A percentile compares a stretch with the other conserved stretches of the same genome.
These are phyloP conservation scores for Drosophila watanabei DNA, from an alignment of 1,140 invertebrate genomes.

Conservation along the genomic window DNA sequence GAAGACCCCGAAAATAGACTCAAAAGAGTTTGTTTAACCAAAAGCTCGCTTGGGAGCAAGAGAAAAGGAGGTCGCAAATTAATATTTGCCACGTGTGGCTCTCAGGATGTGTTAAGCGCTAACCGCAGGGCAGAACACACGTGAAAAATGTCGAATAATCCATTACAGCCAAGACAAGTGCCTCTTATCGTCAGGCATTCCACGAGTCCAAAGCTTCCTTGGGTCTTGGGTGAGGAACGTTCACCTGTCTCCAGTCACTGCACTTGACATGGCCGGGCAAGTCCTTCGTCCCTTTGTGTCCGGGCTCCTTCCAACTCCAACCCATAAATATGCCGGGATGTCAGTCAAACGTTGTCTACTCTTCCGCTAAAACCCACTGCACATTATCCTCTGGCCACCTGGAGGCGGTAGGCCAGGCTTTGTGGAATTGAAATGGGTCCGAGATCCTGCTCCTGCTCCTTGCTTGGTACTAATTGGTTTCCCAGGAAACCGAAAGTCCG, in stretches of 20 bases:
- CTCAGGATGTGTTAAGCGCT: slow-evolving; percentile 54
- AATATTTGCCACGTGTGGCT: slow-evolving; percentile 74
- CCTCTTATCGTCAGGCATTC: slow-evolving; percentile 46
- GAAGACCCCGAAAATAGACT: slow-evolving; percentile 21
- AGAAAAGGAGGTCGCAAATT: slow-evolving; percentile 50
- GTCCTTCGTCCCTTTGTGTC: slow-evolving; percentile 5
- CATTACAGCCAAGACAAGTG: slow-evolving; percentile 53
- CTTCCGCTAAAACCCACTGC: slow-evolving; percentile 6
- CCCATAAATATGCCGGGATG: slow-evolving; percentile 24
- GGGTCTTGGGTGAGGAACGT: background rate
- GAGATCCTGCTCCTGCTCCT: background rate
- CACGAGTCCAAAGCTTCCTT: slow-evolving; percentile 9
- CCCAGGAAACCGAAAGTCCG: background rate
- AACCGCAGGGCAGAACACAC: slow-evolving; percentile 29
- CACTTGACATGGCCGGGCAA: slow-evolving; percentile 31
- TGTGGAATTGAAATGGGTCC: slow-evolving; percentile 20
- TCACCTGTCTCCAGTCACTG: slow-evolving; percentile 24
- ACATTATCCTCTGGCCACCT: slow-evolving; percentile 18
- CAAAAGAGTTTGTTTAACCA: slow-evolving; percentile 19
- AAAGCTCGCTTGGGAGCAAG: background rate
- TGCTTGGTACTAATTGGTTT: slow-evolving; percentile 30
- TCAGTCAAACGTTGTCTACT: slow-evolving; percentile 44
- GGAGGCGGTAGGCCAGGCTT: slow-evolving; percentile 4
- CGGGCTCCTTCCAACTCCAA: background rate
- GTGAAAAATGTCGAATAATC: slow-evolving; percentile 75